Conservation (phyloP, 2,888 invertebrate genomes). For the Lagria hirta region DNA sequence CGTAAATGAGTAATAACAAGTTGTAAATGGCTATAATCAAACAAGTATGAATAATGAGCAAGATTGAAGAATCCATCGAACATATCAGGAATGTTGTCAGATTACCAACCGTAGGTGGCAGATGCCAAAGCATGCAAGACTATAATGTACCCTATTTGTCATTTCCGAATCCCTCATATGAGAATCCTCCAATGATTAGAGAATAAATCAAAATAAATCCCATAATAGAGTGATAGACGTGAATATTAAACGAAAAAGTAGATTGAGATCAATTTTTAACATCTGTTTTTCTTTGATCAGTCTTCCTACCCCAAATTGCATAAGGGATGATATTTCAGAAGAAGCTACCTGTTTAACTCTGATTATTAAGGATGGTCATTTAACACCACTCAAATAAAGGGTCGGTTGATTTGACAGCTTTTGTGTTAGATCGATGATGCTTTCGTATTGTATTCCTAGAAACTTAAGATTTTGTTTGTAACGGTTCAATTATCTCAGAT, state of each 20-base stretch:
- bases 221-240: conserved; percentile 27
- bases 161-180: conserved; percentile 40
- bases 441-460: conserved; percentile 13
- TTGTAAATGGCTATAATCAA: conserved; percentile 39
- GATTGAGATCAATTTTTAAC: no score
- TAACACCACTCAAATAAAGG: conserved; percentile 23
- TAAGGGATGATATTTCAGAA: conserved; percentile 24
- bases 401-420: conserved; percentile 20
- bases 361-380: conserved; percentile 22
- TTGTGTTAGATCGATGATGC: conserved; percentile 24
- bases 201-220: conserved; percentile 40
- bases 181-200: conserved; percentile 40
- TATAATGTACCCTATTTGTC: conserved; percentile 44
- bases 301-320: conserved; percentile 8
- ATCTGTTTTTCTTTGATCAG: conserved; percentile 22
- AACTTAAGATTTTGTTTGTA: conserved; percentile 13
- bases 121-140: conserved; percentile 34
- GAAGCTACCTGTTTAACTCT: conserved; percentile 23
- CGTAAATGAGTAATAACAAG: conserved; percentile 33
- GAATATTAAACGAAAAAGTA: no score
- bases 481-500: conserved; percentile 8
- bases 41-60: conserved; percentile 42
- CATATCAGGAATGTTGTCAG: conserved; percentile 49
- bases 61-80: conserved; percentile 45
- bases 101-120: conserved; percentile 45